Percentiles rank a stretch among this genome's conserved stretches.
Evolutionary conservation across 2,113 vertebrate species (phyloP).

Genomic region (Oophaga pumilio): DNA sequence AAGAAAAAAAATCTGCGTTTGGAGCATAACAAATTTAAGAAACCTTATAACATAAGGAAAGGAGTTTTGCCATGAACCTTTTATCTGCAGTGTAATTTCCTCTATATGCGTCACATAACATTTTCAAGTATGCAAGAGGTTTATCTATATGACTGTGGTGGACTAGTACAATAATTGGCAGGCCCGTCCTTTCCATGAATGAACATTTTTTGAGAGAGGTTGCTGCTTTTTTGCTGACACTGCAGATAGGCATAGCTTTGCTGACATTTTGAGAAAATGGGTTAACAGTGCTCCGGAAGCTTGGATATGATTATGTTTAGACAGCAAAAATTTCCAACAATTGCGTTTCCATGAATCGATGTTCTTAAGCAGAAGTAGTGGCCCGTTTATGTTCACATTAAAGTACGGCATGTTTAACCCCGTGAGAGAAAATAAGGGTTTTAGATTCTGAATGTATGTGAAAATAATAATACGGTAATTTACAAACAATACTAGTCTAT

Average conservation of each 20-base stretch:
- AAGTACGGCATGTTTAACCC: neutral
- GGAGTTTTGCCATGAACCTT: neutral
- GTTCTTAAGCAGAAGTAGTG: slow-evolving; percentile 17
- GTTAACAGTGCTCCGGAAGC: slow-evolving; percentile 40
- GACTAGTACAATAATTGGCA: slow-evolving; percentile 1
- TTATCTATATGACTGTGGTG: neutral
- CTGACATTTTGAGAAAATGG: slow-evolving; percentile 23
- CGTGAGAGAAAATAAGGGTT: neutral
- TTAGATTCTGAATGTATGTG: neutral
- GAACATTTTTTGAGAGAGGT: neutral
- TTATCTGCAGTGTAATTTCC: neutral
- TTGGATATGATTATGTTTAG: slow-evolving; percentile 26
- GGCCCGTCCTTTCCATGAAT: neutral
- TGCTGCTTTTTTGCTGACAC: slow-evolving; percentile 15
- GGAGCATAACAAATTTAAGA: neutral
- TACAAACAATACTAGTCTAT: neutral
- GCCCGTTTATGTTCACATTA: neutral
- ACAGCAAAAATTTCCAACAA: slow-evolving; percentile 35
- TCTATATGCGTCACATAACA: neutral
- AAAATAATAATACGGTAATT: neutral
- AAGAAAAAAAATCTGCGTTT: neutral
- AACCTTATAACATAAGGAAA: neutral
- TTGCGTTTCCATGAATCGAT: slow-evolving; percentile 35
- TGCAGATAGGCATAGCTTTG: slow-evolving; percentile 30
- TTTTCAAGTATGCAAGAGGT: neutral